These are phyloP conservation scores for Pristionchus fissidentatus DNA, from an alignment of 2,888 invertebrate genomes.

Conservation along the genomic window DNA sequence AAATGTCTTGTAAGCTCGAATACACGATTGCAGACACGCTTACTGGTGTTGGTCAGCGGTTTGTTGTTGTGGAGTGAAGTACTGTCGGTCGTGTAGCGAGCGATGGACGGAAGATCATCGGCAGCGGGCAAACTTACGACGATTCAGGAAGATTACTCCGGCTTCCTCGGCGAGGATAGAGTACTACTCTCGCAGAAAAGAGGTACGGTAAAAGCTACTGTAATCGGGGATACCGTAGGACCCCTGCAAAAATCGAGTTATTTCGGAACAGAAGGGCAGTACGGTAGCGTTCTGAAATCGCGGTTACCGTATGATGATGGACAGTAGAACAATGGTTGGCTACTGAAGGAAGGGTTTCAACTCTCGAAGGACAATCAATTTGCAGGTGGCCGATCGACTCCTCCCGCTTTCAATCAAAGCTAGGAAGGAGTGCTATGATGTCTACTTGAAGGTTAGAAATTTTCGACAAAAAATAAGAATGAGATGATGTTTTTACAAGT, in stretches of 20 bases:
- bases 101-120: not conserved
- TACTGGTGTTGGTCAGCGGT: too few species aligned
- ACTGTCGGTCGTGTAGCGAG: too few species aligned
- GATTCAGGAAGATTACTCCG: not conserved
- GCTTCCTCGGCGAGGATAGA: not conserved
- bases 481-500: too few species aligned
- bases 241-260: too few species aligned
- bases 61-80: too few species aligned
- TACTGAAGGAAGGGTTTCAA: not conserved
- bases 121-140: conserved; percentile 9
- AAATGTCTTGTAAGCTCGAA: too few species aligned
- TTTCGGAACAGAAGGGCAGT: too few species aligned
- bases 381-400: conserved; percentile 31
- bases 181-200: conserved; percentile 20
- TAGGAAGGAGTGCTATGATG: conserved; percentile 17
- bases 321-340: not conserved
- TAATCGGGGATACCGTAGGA: too few species aligned
- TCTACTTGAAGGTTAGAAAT: not conserved
- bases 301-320: not conserved
- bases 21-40: too few species aligned
- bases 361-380: not conserved
- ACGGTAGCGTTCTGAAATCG: too few species aligned
- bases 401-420: conserved; percentile 11
- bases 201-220: too few species aligned
- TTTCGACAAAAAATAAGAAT: too few species aligned